A percentile compares a stretch with the other conserved stretches of the same genome.
Conservation (phyloP, 2,797 vertebrate genomes). For the Harpagifer antarcticus region DNA sequence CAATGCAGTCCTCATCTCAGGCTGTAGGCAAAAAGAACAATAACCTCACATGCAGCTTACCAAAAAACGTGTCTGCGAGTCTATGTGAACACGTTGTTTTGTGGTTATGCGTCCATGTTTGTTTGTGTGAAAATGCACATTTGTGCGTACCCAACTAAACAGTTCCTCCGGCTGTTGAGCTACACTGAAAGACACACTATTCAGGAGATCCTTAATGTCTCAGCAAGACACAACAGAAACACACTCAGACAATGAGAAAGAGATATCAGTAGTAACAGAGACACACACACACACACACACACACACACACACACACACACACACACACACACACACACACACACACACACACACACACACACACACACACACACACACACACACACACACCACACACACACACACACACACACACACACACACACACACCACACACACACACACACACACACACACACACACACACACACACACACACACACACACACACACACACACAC, state of each 20-base stretch:
- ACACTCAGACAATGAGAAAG: slow-evolving; percentile 13
- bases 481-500: slow-evolving; percentile 10
- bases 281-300: background rate
- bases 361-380: background rate
- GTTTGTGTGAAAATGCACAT: background rate
- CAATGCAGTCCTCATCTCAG: slow-evolving; percentile 5
- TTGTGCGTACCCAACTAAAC: slow-evolving; percentile 1
- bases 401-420: background rate
- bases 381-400: background rate
- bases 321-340: background rate
- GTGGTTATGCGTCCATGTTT: slow-evolving; percentile 5
- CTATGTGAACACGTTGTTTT: background rate
- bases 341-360: background rate
- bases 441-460: slow-evolving; percentile 10
- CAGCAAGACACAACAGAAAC: slow-evolving; percentile 17
- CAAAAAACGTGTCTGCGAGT: slow-evolving; percentile 19
- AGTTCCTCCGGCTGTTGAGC: slow-evolving; percentile 23
- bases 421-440: slow-evolving; percentile 10
- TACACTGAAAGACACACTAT: slow-evolving; percentile 29
- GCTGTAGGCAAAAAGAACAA: slow-evolving; percentile 22
- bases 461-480: slow-evolving; percentile 10
- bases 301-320: background rate
- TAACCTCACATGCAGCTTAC: slow-evolving; percentile 6
- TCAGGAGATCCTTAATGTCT: slow-evolving; percentile 21
- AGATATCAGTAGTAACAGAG: background rate